These are phyloP conservation scores for Vidua macroura DNA, from an alignment of 2,113 vertebrate species.

Conservation along the genomic window DNA sequence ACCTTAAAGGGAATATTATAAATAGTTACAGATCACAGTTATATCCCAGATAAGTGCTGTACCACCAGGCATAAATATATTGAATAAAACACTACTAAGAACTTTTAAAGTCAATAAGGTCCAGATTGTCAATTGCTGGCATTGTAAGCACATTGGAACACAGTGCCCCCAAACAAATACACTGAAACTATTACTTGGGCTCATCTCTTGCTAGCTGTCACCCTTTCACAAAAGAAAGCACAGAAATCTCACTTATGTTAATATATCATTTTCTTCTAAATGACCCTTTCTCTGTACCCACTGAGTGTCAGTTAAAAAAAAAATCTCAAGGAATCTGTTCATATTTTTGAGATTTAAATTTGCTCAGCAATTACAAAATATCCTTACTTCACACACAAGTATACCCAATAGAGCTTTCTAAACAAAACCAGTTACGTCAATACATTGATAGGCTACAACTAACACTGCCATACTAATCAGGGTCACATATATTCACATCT, in stretches of 20 bases:
- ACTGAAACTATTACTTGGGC: neutral
- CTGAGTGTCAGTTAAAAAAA: neutral
- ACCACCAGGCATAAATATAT: slow-evolving; percentile 29
- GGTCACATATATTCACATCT: neutral
- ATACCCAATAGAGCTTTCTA: neutral
- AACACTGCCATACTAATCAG: neutral
- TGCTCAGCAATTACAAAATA: neutral
- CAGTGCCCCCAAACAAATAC: neutral
- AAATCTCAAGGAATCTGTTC: neutral
- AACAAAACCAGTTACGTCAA: neutral
- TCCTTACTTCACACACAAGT: neutral
- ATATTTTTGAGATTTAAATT: neutral
- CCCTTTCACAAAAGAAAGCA: neutral
- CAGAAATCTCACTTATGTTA: neutral
- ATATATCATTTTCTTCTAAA: neutral
- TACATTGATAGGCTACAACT: neutral
- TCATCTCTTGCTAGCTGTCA: neutral
- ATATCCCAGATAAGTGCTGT: slow-evolving; percentile 32
- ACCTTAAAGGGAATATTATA: slow-evolving; percentile 59
- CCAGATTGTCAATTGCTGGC: neutral
- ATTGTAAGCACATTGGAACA: neutral
- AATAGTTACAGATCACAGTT: slow-evolving; percentile 61
- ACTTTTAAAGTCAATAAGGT: neutral
- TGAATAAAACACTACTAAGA: slow-evolving; percentile 9
- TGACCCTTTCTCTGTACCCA: neutral